Base-by-base conservation (phyloP, 2,113 vertebrate species). In the Mellivora capensis region DNA sequence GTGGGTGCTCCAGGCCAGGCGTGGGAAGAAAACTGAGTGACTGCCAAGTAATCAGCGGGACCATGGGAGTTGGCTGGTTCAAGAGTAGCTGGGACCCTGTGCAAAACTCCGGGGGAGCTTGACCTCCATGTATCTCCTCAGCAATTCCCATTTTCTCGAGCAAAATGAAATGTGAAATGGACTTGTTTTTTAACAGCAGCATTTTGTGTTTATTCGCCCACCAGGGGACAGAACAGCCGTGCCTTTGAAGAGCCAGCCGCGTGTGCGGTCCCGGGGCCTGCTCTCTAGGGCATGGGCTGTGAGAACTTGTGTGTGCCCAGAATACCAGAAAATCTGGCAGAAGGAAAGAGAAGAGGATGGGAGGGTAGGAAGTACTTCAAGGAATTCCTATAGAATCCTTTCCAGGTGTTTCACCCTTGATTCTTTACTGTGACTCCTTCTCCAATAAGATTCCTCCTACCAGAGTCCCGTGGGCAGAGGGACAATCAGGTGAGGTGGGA, bases 141-240 rank as follows among this genome's bases (percentile, higher is more conserved):
- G 29, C 67, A 72, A 80, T 94, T 97, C 91, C 69, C 69, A 90
- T 96, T 96, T 97, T 92, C 90, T 94, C 90, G 85, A 87, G 84
- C 86, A 94, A 97, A 97, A 98, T 92, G 64, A 94, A 96, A 96
- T 92, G 91, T 82, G 90, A 98, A 94, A 72, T 14, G 79, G 76
- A 42, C 83, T 82, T 76, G 54, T 81, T 94, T 95, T 77, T 49
- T 31, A 83, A 90, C 61, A 39, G 27, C 6, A 37, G 17, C 29
- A 34, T 84, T 96, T 95, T 93, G 80, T 88, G 94, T 96, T 94
- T 67, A 81, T 95, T 97, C 80, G 39, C 80, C 84, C 87, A 72
- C 42, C 17, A 93, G 67, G 57, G 49, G 37, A 90, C 44, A 14
- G 86, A 85, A 71, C 0, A 3, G 21, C 0, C 0, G n/a, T n/a